Evolutionary conservation across 2,888 invertebrate species (phyloP).

Genomic region (Tachina grossa): DNA sequence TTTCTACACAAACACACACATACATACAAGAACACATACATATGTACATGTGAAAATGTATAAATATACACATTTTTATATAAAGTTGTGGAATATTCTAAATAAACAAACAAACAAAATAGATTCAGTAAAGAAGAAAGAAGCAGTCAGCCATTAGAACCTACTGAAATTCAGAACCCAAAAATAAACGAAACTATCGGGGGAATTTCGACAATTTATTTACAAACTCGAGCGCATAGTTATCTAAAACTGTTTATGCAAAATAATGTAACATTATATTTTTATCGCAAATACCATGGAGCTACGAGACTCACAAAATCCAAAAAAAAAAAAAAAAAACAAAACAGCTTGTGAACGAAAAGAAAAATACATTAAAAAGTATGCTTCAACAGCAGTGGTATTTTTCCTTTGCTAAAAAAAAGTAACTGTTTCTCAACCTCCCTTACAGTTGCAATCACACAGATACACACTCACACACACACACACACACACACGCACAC

Average conservation of each 20-base stretch:
- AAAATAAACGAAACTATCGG: slow-evolving; percentile 67
- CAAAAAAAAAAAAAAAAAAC: slow-evolving; percentile 33
- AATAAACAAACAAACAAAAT: slow-evolving; percentile 8
- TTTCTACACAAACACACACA: not conserved
- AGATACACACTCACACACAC: not conserved
- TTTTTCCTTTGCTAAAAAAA: not conserved
- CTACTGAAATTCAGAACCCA: slow-evolving; percentile 41
- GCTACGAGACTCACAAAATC: slow-evolving; percentile 51
- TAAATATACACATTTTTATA: not conserved
- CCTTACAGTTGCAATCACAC: not conserved
- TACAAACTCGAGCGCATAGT: slow-evolving; percentile 70
- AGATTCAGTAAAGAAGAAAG: not conserved
- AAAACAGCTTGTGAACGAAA: slow-evolving; percentile 2
- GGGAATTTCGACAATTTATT: slow-evolving; percentile 71
- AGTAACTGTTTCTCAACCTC: slow-evolving; percentile 28
- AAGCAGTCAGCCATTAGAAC: slow-evolving; percentile 33
- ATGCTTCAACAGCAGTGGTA: slow-evolving; percentile 17
- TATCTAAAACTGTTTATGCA: slow-evolving; percentile 72
- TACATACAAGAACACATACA: not conserved
- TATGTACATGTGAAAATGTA: not conserved
- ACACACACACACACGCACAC: not conserved
- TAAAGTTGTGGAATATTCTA: not conserved
- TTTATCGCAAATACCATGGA: slow-evolving; percentile 69
- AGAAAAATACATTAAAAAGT: slow-evolving; percentile 10
- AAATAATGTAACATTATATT: slow-evolving; percentile 70